Evolutionary conservation across 2,888 invertebrate species (phyloP).

Genomic region (Parelbella ahira): DNA sequence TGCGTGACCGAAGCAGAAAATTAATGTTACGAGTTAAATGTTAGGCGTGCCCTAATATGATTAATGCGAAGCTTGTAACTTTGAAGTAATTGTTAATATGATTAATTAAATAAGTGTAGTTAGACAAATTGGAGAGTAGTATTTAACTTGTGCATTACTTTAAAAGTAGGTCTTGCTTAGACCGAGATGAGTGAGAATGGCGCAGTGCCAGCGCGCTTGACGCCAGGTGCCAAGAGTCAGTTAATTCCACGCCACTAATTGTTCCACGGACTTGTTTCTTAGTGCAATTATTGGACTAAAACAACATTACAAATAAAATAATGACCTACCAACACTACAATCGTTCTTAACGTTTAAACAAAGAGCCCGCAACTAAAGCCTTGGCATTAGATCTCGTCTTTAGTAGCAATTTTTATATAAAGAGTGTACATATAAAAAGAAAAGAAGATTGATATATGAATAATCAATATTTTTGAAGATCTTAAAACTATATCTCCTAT

Average conservation of each 20-base stretch:
- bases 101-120: conserved; percentile 1
- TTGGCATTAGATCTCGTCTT: too few species aligned
- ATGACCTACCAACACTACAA: too few species aligned
- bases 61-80: conserved; percentile 6
- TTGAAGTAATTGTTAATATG: neutral
- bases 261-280: conserved; percentile 37
- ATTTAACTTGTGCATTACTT: conserved; percentile 32
- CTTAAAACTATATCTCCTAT: too few species aligned
- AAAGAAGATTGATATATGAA: too few species aligned
- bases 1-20: neutral
- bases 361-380: too few species aligned
- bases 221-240: conserved; percentile 58
- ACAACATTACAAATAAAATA: too few species aligned
- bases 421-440: too few species aligned
- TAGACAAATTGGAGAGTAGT: conserved; percentile 25
- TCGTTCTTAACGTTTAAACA: too few species aligned
- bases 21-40: too few species aligned
- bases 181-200: conserved; percentile 56
- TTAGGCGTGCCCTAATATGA: conserved; percentile 2
- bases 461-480: too few species aligned
- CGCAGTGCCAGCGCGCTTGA: conserved; percentile 53
- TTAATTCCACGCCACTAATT: conserved; percentile 39
- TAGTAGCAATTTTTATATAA: too few species aligned
- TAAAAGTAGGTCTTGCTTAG: conserved; percentile 51
- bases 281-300: conserved; percentile 25